Conservation (phyloP, 2,797 vertebrate species). For the Hydrolagus colliei region DNA sequence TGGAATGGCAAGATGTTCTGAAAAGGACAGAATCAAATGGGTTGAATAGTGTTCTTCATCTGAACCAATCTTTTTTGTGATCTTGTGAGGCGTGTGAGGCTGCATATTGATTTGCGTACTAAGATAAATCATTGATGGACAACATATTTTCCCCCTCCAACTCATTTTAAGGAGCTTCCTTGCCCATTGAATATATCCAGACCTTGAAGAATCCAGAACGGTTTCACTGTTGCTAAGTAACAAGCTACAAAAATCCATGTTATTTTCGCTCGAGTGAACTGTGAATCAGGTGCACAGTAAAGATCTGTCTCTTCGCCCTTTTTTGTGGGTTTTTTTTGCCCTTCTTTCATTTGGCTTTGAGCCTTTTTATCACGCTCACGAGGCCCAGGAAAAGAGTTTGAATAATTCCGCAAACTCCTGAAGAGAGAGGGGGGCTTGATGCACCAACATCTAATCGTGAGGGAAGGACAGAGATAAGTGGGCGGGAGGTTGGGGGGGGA, state of each 20-base stretch:
- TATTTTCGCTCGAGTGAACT: not conserved
- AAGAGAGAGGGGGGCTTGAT: conserved; percentile 1
- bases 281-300: not conserved
- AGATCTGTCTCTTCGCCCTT: not conserved
- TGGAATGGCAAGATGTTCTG: too few relatives aligned
- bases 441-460: conserved; percentile 16
- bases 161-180: not conserved
- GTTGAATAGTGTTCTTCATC: too few relatives aligned
- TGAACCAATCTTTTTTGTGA: too few relatives aligned
- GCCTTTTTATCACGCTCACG: not conserved
- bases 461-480: conserved; percentile 19
- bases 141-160: not conserved
- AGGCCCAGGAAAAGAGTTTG: not conserved
- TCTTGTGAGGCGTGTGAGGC: too few relatives aligned
- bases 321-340: too few relatives aligned
- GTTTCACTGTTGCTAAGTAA: not conserved
- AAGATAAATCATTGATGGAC: too few relatives aligned
- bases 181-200: not conserved
- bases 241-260: not conserved
- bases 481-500: too few relatives aligned
- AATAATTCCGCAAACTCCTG: conserved; percentile 16
- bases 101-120: too few relatives aligned
- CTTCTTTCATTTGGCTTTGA: conserved; percentile 1
- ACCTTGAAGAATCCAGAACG: not conserved
- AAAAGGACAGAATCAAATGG: too few relatives aligned